phyloP scores from a whole-genome alignment of 1,140 invertebrate species.

The Tetragnatha versicolor region DNA sequence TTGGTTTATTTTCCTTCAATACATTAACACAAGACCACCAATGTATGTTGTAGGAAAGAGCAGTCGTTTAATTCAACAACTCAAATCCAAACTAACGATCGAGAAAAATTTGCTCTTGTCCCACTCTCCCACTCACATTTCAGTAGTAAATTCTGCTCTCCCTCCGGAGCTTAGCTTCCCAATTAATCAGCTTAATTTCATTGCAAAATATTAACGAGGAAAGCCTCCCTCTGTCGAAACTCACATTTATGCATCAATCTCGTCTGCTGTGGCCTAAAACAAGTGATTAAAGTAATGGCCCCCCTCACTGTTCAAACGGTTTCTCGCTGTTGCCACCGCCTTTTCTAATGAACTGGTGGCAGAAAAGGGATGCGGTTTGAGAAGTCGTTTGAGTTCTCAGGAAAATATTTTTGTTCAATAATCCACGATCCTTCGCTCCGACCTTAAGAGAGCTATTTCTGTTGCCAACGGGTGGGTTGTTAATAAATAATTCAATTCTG shows the following conservation, averaged over 20 bases:
- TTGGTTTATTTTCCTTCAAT: no score
- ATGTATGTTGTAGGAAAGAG: no score
- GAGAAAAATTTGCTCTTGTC: constrained; percentile 1
- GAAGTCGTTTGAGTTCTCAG: no score
- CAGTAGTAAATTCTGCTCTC: constrained; percentile 16
- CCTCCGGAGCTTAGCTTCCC: constrained; percentile 31
- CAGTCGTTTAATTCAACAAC: no score
- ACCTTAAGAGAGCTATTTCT: no score
- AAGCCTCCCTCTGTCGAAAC: constrained; percentile 36
- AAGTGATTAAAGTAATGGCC: constrained; percentile 48
- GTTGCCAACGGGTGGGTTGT: no score
- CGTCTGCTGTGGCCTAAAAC: constrained; percentile 5
- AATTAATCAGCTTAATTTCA: constrained; percentile 54
- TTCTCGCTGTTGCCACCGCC: not conserved
- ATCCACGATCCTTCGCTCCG: no score
- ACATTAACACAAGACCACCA: no score
- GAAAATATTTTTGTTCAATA: no score
- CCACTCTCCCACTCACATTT: not conserved
- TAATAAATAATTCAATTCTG: no score
- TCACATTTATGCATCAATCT: constrained; percentile 46
- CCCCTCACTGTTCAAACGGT: constrained; percentile 3
- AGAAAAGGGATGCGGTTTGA: not conserved
- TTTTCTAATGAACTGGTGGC: constrained; percentile 40
- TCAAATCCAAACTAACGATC: no score
- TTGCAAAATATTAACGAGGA: constrained; percentile 49